These are phyloP conservation scores for Amphiprion percula DNA, from an alignment of 2,113 vertebrate species.

Conservation along the genomic window DNA sequence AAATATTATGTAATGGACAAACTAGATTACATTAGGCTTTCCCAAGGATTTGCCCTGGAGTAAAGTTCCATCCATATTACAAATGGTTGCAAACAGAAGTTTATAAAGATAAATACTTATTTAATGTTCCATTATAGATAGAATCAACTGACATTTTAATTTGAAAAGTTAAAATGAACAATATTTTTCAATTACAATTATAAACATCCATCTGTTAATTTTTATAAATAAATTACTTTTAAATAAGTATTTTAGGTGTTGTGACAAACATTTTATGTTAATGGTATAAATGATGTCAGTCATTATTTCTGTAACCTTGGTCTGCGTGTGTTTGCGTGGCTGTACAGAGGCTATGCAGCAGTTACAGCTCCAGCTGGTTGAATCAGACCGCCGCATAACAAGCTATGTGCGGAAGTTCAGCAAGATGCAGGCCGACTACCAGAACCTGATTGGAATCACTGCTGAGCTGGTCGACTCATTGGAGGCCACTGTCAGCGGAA, in stretches of 20 bases:
- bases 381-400: constrained; percentile 86
- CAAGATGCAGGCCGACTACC: constrained; percentile 91
- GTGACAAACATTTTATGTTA: neutral
- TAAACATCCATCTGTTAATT: no score
- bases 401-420: constrained; percentile 86
- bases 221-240: neutral
- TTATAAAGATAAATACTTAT: constrained; percentile 3
- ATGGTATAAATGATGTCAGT: neutral
- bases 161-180: neutral
- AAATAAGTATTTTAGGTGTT: neutral
- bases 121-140: neutral
- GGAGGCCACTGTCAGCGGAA: constrained; percentile 92
- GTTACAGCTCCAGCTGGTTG: constrained; percentile 89
- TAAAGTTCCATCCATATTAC: neutral
- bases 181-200: neutral
- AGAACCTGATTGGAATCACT: constrained; percentile 91
- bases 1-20: neutral
- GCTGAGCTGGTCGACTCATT: constrained; percentile 95
- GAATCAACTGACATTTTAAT: neutral
- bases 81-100: neutral
- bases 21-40: neutral
- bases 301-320: neutral
- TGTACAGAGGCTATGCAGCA: constrained; percentile 86
- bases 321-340: constrained; percentile 31
- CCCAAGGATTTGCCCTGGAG: neutral